Evolutionary conservation across 2,888 invertebrate genomes (phyloP), one percentile per base, ranked within the genome.

Genomic region (Drosophila neonasuta): DNA sequence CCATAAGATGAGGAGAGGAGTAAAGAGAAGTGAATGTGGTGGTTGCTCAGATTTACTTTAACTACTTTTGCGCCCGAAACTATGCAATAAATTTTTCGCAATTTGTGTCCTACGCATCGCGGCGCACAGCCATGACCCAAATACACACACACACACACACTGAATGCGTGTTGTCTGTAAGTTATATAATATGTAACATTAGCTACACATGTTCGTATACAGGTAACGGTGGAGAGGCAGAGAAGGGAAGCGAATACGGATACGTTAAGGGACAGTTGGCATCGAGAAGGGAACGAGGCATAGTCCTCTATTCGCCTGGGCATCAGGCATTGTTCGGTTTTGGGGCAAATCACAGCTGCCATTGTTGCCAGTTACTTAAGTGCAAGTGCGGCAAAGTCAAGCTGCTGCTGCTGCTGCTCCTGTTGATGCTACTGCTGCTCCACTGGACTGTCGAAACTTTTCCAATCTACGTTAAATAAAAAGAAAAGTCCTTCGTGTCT

Each of bases 381-480:
- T 77, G 84, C 79, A 83, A 79, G 81, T 73, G 68, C 79, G 68
- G 57, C 71, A 63, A 67, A 69, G 78, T 74, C 66, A 71, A 68
- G 56, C 54, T 34, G 48, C 52, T 6, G 44, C 20, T 29, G 46
- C 13, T 34, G 50, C 50, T 61, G 49, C 32, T 55, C 45, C 41
- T 41, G 55, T 46, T 64, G 59, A 15, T 55, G 45, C 44, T 13
- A 20, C 52, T 36, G 51, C 48, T 49, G 58, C 51, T 57, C 74
- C 71, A 74, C 62, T 68, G 78, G 74, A 74, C 80, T 80, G 84
- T 86, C 84, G 83, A 87, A 87, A 87, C 87, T 87, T 87, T 87
- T 87, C 87, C 87, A 87, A 87, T 87, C 87, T 87, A 80, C 74
- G 87, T 84, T 86, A 87, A 87, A 87, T 87, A 86, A 87, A 87